Evolutionary conservation across 2,888 invertebrate species (phyloP), one percentile per base, ranked within the genome.

Genomic region (Tuberolachnus salignus): DNA sequence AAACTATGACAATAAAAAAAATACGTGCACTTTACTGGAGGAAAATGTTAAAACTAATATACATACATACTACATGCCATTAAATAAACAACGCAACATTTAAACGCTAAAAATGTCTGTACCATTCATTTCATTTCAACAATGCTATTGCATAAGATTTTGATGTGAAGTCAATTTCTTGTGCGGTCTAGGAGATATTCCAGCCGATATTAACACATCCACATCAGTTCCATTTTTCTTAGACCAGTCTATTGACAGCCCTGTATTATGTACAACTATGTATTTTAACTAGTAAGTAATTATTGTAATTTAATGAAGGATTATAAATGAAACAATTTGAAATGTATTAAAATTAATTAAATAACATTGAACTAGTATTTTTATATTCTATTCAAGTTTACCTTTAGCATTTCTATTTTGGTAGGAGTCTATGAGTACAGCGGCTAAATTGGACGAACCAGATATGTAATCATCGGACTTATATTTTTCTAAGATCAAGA

Each of bases 181-280:
- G 82, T 89, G 85, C 4, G 92, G 91, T 69, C 92, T 88, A 67
- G 92, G 92, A 1, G 92, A 92, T 83, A 90, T 88, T 46, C 87
- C 87, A 81, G 86, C 86, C 19, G 81, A 72, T 19, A 86, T 83
- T 8, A 85, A 83, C 8, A 81, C 81, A 55, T 82, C 86, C 82
- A 83, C 82, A 72, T 84, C 82, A 34, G 84, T 81, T 75, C 84
- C 84, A 84, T 86, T 88, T 86, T 89, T 91, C 46, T 46, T 67
- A 46, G 57, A 59, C 59, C 67, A 67, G 49, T 74, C 64, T 66
- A 64, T 63, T 64, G 63, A 63, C 19, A 73, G 11, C 11, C 63
- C 74, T 64, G 64, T 74, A 44, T 64, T 55, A 53, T 3, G 63
- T 51, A 73, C 14, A 63, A 51, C 51, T 63, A 73, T 51, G 34